Evolutionary conservation across 2,113 vertebrate genomes (phyloP).

Genomic region (Aegithalos caudatus): DNA sequence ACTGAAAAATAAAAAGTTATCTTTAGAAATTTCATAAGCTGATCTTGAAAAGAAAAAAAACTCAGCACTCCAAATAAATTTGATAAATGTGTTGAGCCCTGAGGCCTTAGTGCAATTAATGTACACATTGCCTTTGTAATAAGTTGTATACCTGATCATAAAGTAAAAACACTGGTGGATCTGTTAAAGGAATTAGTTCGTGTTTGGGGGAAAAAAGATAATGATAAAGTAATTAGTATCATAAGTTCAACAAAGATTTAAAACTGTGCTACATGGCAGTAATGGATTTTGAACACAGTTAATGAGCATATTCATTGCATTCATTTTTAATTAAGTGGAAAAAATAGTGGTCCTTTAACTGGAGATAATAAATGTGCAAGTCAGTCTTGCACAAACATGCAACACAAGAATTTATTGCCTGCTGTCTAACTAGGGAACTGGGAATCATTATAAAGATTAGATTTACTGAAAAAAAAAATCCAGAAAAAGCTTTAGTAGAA

Average conservation of each 20-base stretch:
- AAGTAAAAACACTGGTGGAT: not conserved
- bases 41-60: not conserved
- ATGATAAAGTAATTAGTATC: slow-evolving; percentile 21
- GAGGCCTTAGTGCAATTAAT: not conserved
- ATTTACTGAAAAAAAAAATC: slow-evolving; percentile 6
- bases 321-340: slow-evolving; percentile 49
- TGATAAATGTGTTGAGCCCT: not conserved
- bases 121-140: not conserved
- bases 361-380: slow-evolving; percentile 50
- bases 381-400: slow-evolving; percentile 53
- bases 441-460: slow-evolving; percentile 57
- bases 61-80: not conserved
- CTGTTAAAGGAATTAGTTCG: not conserved
- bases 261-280: not conserved
- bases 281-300: slow-evolving; percentile 19
- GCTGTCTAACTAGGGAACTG: slow-evolving; percentile 55
- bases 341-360: slow-evolving; percentile 36
- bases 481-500: slow-evolving; percentile 33
- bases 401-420: slow-evolving; percentile 58
- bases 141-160: not conserved
- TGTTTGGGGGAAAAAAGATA: not conserved
- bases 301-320: slow-evolving; percentile 36
- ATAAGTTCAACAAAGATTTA: slow-evolving; percentile 35
- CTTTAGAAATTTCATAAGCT: not conserved
- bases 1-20: not conserved